A percentile compares a stretch with the other conserved stretches of the same genome.
Evolutionary conservation across 30 jellyfish, hydroid and myxozoan species (phyloP).

Genomic region (Catostylus mosaicus): DNA sequence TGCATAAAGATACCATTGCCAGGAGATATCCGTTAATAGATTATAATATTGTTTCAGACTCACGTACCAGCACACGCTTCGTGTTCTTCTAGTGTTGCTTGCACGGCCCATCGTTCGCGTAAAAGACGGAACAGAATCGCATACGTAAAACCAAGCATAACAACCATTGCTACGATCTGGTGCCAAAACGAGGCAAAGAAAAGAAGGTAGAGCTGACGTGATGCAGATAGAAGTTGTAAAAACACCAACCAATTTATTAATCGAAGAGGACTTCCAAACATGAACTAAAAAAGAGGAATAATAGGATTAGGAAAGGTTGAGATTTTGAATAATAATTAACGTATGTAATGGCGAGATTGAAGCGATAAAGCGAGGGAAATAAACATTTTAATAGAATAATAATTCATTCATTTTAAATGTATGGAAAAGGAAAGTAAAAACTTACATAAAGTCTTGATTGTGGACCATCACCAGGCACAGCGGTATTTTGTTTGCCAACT

Average conservation of each 20-base stretch:
- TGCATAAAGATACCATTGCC: constrained; percentile 50
- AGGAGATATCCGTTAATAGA: constrained; percentile 9
- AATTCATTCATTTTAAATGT: too few species aligned
- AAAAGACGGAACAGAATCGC: constrained; percentile 85
- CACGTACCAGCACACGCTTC: constrained; percentile 83
- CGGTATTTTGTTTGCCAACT: constrained; percentile 91
- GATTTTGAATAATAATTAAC: too few species aligned
- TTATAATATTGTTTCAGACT: constrained; percentile 7
- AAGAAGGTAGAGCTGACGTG: constrained; percentile 73
- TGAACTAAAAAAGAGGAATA: constrained; percentile 53
- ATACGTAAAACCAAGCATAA: constrained; percentile 70
- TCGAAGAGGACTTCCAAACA: constrained; percentile 90
- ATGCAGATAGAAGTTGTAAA: constrained; percentile 65
- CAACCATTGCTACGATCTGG: constrained; percentile 74
- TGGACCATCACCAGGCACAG: constrained; percentile 97
- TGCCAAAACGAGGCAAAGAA: constrained; percentile 75
- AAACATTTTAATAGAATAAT: too few species aligned
- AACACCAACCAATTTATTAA: constrained; percentile 81
- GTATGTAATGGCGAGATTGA: too few species aligned
- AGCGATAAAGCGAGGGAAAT: too few species aligned
- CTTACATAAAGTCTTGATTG: constrained; percentile 96
- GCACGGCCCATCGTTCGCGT: constrained; percentile 97
- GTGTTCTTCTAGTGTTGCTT: constrained; percentile 94
- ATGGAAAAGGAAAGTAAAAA: not conserved
- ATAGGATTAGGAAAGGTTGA: too few species aligned